phyloP scores from a whole-genome alignment of 2,113 vertebrate genomes.

The Pterophyllum scalare region DNA sequence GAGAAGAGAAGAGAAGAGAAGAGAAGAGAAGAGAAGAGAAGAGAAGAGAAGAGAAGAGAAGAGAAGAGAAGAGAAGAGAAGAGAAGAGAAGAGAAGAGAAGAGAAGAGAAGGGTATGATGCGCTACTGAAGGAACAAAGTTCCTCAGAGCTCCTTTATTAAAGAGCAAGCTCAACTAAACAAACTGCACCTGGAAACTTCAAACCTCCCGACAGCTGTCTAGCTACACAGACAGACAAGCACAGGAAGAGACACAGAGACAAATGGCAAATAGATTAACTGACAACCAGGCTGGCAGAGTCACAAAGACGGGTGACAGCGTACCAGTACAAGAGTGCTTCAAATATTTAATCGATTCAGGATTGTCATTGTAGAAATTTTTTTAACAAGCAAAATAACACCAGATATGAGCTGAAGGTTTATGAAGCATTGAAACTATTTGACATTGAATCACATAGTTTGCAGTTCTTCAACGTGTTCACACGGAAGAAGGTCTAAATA shows the following conservation, averaged over 20 bases:
- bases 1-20: background rate
- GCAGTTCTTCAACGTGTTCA: background rate
- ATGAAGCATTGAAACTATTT: background rate
- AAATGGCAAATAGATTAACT: conserved; percentile 60
- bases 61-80: background rate
- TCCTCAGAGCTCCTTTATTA: conserved; percentile 47
- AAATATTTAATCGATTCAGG: conserved; percentile 24
- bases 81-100: conserved; percentile 3
- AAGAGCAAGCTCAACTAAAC: conserved; percentile 51
- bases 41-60: background rate
- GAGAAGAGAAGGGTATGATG: conserved; percentile 5
- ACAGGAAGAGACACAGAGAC: conserved; percentile 34
- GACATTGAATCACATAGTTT: background rate
- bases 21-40: conserved; percentile 26
- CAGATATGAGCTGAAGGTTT: background rate
- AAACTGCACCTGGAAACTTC: conserved; percentile 74
- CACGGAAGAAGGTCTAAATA: background rate
- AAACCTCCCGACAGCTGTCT: conserved; percentile 66
- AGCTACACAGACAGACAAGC: conserved; percentile 29
- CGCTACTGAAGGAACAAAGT: conserved; percentile 48
- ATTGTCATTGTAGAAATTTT: conserved; percentile 3
- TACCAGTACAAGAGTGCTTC: conserved; percentile 8
- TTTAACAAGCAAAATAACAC: background rate
- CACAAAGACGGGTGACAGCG: conserved; percentile 16
- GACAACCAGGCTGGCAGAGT: conserved; percentile 40